Evolutionary conservation across 1,140 invertebrate genomes (phyloP).

Genomic region (Bombus difficillimus): DNA sequence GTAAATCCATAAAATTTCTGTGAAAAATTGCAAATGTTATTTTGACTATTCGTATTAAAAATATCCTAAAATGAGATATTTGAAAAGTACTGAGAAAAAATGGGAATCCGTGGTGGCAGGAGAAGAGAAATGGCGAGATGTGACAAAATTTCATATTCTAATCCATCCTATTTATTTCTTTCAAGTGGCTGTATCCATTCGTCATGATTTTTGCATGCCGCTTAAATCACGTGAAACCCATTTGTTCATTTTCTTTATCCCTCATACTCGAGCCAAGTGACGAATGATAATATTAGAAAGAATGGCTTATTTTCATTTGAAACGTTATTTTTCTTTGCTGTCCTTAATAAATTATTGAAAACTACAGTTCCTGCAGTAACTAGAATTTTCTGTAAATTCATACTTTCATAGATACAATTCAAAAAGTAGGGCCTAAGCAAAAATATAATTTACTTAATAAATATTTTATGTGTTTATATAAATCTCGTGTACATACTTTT

Average conservation of each 20-base stretch:
- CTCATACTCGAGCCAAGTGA: not conserved
- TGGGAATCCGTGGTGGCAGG: not conserved
- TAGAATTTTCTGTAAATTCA: too few species aligned
- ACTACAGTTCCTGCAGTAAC: too few species aligned
- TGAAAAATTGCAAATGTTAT: too few species aligned
- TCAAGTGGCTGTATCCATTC: not conserved
- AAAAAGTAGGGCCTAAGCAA: too few species aligned
- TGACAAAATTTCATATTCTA: constrained; percentile 2
- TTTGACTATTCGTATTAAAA: too few species aligned
- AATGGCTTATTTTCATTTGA: not conserved
- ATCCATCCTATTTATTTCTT: constrained; percentile 6
- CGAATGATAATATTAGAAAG: not conserved
- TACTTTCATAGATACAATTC: too few species aligned
- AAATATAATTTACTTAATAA: too few species aligned
- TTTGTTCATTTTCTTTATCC: not conserved
- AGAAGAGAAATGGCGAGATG: not conserved
- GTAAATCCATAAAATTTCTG: too few species aligned
- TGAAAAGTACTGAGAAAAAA: not conserved
- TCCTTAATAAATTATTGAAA: not conserved
- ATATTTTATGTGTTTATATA: too few species aligned
- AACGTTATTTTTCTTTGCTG: not conserved
- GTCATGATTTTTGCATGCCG: not conserved
- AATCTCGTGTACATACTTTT: too few species aligned
- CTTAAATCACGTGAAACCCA: not conserved
- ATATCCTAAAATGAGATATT: not conserved